A percentile compares a stretch with the other conserved stretches of the same genome.
Evolutionary conservation across 2,113 vertebrate genomes (phyloP).

Genomic region (Elanoides forficatus): DNA sequence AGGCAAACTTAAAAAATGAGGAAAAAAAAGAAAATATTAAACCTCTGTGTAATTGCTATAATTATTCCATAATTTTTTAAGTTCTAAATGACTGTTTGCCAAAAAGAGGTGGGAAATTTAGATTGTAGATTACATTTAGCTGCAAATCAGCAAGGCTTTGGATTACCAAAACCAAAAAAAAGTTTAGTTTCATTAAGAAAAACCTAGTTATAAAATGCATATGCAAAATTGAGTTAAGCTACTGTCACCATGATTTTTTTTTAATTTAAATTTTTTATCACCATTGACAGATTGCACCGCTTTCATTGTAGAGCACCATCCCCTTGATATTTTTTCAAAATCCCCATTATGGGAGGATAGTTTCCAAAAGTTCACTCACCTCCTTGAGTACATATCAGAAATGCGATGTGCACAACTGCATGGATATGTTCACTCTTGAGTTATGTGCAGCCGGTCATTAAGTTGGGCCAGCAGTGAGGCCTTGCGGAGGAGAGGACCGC

Average conservation of each 20-base stretch:
- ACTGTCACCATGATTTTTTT: background rate
- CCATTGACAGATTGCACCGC: background rate
- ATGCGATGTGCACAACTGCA: background rate
- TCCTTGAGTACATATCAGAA: background rate
- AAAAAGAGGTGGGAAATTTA: background rate
- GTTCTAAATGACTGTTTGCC: background rate
- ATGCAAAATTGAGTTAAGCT: background rate
- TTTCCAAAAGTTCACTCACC: background rate
- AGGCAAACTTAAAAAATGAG: background rate
- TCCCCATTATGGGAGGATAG: background rate
- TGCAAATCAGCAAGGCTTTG: background rate
- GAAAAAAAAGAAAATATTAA: background rate
- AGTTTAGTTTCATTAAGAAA: background rate
- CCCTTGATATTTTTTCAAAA: background rate
- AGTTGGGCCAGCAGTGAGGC: background rate
- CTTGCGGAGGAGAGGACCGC: accelerated
- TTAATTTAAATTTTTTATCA: background rate
- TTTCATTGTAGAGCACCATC: background rate
- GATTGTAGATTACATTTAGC: background rate
- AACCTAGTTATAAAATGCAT: background rate
- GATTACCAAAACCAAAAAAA: background rate
- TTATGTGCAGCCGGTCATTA: background rate
- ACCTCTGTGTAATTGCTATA: background rate
- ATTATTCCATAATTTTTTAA: background rate
- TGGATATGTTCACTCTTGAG: background rate